These are phyloP conservation scores for Drosophila burlai DNA, from an alignment of 1,140 invertebrate species.

Conservation along the genomic window DNA sequence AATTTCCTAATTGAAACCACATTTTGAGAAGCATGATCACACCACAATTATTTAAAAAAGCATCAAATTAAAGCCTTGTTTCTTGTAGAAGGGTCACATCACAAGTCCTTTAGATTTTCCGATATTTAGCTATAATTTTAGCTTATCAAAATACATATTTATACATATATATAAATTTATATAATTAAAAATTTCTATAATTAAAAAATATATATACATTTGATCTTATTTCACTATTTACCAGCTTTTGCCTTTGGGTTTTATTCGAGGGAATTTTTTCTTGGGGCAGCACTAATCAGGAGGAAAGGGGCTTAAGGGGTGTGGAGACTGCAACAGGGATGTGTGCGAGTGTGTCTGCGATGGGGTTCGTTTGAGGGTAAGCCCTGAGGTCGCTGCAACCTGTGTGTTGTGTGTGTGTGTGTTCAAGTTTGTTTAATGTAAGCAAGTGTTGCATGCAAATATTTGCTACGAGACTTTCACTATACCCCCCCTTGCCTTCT, in stretches of 20 bases:
- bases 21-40: neutral
- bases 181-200: too few species aligned
- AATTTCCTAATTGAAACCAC: too few species aligned
- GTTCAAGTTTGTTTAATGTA: constrained; percentile 47
- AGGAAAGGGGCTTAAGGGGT: too few species aligned
- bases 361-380: neutral
- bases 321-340: neutral
- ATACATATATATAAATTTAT: neutral
- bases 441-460: constrained; percentile 56
- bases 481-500: neutral
- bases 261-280: too few species aligned
- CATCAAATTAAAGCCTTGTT: neutral
- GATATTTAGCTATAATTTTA: too few species aligned
- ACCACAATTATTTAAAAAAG: neutral
- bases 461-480: constrained; percentile 28
- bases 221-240: neutral
- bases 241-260: neutral
- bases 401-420: neutral
- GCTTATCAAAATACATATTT: too few species aligned
- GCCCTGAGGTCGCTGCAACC: constrained; percentile 23
- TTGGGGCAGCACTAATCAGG: neutral
- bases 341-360: neutral
- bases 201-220: neutral
- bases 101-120: too few species aligned
- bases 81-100: neutral